Conservation (phyloP, 2,113 vertebrate species). For the human (Homo sapiens) region GRCh38 chr2:2470001-2470500, state of each 20-base stretch:
- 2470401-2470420: not conserved
- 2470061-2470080: not conserved
- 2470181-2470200: not conserved
- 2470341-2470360: not conserved
- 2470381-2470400: not conserved
- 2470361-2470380: not conserved
- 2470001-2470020: not conserved
- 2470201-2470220: too few species aligned
- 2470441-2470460: not conserved
- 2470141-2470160: slow-evolving; percentile 5
- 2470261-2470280: not conserved
- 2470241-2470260: not conserved
- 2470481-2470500: not conserved
- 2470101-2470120: not conserved
- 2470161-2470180: not conserved
- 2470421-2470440: rapidly evolving
- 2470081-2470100: not conserved
- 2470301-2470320: not conserved
- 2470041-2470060: not conserved
- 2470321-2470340: not conserved
- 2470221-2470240: too few species aligned
- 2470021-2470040: not conserved
- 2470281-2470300: not conserved
- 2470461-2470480: not conserved
- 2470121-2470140: not conserved